Percentiles rank a stretch among this genome's conserved stretches.
phyloP scores from a whole-genome alignment of 2,888 invertebrate species.

The Ptilodon capucinus region DNA sequence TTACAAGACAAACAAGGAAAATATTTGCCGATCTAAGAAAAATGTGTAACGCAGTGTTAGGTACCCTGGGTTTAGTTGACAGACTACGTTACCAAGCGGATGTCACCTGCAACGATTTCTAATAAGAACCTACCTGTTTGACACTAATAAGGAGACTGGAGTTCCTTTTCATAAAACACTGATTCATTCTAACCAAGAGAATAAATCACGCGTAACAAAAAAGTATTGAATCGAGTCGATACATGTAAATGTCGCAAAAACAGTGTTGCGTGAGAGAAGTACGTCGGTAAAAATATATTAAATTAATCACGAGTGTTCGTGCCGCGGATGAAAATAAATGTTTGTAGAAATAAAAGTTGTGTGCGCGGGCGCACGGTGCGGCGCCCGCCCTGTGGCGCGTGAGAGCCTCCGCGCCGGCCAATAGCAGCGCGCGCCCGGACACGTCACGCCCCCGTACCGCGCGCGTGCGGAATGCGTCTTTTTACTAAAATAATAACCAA shows the following conservation, averaged over 20 bases:
- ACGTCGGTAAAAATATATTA: conserved; percentile 68
- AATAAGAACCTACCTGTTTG: conserved; percentile 11
- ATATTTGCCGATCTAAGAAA: too few relatives aligned
- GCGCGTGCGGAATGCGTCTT: conserved; percentile 46
- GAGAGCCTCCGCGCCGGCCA: conserved; percentile 46
- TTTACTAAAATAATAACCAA: conserved; percentile 58
- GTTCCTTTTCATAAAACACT: conserved; percentile 14
- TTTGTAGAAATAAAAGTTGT: conserved; percentile 49
- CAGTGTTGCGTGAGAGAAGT: conserved; percentile 62
- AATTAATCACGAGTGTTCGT: conserved; percentile 73
- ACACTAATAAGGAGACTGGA: conserved; percentile 24
- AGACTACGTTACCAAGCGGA: conserved; percentile 8
- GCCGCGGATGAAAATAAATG: conserved; percentile 51
- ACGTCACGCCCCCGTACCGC: conserved; percentile 39
- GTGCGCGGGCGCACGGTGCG: conserved; percentile 37
- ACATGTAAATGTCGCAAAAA: conserved; percentile 53
- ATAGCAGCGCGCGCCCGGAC: conserved; percentile 42
- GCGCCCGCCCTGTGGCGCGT: conserved; percentile 43
- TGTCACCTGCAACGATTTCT: conserved; percentile 13
- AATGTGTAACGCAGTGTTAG: too few relatives aligned
- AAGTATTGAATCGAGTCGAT: conserved; percentile 37
- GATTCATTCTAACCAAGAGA: conserved; percentile 22
- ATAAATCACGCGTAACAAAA: conserved; percentile 39
- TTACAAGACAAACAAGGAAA: too few relatives aligned
- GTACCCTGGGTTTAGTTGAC: too few relatives aligned